These are phyloP conservation scores for Perccottus glenii DNA, from an alignment of 2,113 vertebrate genomes.

Conservation along the genomic window DNA sequence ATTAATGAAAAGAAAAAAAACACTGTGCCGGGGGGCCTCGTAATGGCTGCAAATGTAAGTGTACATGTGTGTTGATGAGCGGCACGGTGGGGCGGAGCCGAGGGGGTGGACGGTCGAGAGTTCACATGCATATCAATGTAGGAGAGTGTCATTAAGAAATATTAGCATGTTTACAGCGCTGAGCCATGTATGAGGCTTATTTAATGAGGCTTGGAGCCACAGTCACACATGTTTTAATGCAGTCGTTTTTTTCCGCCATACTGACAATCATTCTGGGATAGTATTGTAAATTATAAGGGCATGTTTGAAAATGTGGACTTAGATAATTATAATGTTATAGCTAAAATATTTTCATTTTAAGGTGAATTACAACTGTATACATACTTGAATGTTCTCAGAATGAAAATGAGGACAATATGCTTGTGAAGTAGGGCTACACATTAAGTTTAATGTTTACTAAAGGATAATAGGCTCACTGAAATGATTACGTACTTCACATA, in stretches of 20 bases:
- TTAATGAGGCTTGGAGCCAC: conserved; percentile 66
- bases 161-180: conserved; percentile 76
- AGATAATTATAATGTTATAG: conserved; percentile 5
- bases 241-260: conserved; percentile 7
- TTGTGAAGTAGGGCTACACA: conserved; percentile 13
- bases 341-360: conserved; percentile 12
- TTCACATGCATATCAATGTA: conserved; percentile 70
- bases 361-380: conserved; percentile 2
- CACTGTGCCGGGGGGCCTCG: conserved; percentile 38
- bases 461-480: conserved; percentile 32
- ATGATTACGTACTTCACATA: too few species aligned
- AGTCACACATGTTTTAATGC: conserved; percentile 38
- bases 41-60: conserved; percentile 32
- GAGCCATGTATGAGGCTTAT: conserved; percentile 53
- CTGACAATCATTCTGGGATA: conserved; percentile 5
- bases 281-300: conserved; percentile 13
- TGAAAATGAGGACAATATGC: too few species aligned
- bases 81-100: conserved; percentile 13
- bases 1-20: conserved; percentile 73
- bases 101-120: conserved; percentile 51
- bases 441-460: too few species aligned
- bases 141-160: conserved; percentile 70
- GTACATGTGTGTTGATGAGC: conserved; percentile 45
- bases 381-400: too few species aligned
- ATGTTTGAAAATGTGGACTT: conserved; percentile 32